Conservation (phyloP, 1,140 invertebrate genomes). For the Tetraneura akinire region DNA sequence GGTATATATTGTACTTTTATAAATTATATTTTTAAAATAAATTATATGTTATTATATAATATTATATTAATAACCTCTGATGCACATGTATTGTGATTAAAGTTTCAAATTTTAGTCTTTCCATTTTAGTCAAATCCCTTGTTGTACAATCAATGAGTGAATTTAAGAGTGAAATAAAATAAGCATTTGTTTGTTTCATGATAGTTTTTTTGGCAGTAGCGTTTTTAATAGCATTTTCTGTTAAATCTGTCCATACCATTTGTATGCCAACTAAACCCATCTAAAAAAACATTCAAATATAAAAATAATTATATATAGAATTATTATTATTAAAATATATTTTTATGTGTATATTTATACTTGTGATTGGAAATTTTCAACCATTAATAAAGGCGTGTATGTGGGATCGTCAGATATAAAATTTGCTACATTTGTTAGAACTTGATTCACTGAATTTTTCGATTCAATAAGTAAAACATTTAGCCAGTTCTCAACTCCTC, state of each 20-base stretch:
- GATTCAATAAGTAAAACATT: conserved; percentile 84
- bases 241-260: conserved; percentile 95
- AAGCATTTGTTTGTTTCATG: conserved; percentile 94
- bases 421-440: conserved; percentile 81
- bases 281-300: conserved; percentile 59
- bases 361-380: conserved; percentile 92
- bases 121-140: conserved; percentile 84
- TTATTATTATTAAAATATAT: background rate
- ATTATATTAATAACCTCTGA: conserved; percentile 81
- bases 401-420: conserved; percentile 85
- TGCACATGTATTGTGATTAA: conserved; percentile 97
- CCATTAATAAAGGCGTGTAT: conserved; percentile 81
- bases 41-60: too few species aligned
- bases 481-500: conserved; percentile 94
- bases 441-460: conserved; percentile 86
- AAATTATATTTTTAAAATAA: too few species aligned
- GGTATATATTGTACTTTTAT: too few species aligned
- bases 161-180: conserved; percentile 89
- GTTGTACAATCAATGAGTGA: conserved; percentile 94
- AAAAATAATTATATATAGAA: too few species aligned
- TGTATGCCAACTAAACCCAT: conserved; percentile 90
- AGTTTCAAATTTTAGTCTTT: conserved; percentile 94
- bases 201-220: conserved; percentile 89
- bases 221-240: conserved; percentile 84
- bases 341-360: conserved; percentile 63